A percentile compares a stretch with the other conserved stretches of the same genome.
These are phyloP conservation scores for Drosophila athabasca DNA, from an alignment of 1,140 invertebrate species.

Conservation along the genomic window DNA sequence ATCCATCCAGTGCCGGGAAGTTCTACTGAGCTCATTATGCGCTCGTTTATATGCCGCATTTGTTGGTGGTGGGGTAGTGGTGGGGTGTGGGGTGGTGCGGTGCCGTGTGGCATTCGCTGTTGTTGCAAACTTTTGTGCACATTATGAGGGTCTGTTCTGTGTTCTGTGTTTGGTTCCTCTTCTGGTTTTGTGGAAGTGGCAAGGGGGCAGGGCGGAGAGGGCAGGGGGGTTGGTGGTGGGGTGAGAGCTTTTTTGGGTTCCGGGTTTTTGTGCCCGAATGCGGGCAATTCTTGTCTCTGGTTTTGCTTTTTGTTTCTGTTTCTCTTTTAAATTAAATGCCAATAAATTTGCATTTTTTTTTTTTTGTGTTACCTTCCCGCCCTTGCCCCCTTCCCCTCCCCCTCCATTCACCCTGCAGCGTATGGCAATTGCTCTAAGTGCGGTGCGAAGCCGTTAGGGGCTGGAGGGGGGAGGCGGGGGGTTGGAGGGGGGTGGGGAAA, in stretches of 20 bases:
- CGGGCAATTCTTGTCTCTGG: conserved; percentile 41
- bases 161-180: neutral
- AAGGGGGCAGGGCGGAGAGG: neutral
- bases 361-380: conserved; percentile 10
- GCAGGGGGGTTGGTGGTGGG: neutral
- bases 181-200: neutral
- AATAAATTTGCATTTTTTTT: conserved; percentile 76
- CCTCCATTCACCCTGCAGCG: neutral
- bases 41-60: conserved; percentile 81
- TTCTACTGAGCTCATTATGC: conserved; percentile 76
- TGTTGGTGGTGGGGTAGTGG: conserved; percentile 59
- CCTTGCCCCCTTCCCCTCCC: neutral
- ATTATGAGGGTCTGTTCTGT: conserved; percentile 61
- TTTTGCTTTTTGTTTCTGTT: conserved; percentile 39
- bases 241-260: conserved; percentile 38
- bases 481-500: conserved; percentile 21
- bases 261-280: conserved; percentile 55
- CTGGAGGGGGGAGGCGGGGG: neutral
- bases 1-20: conserved; percentile 49
- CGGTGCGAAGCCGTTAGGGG: neutral
- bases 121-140: conserved; percentile 60
- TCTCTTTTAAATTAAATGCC: conserved; percentile 77
- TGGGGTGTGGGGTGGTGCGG: conserved; percentile 5
- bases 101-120: conserved; percentile 5
- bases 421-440: conserved; percentile 47